Percentiles rank a stretch among this genome's conserved stretches.
These are phyloP conservation scores for Atrichornis clamosus DNA, from an alignment of 2,113 vertebrate species.

Conservation along the genomic window DNA sequence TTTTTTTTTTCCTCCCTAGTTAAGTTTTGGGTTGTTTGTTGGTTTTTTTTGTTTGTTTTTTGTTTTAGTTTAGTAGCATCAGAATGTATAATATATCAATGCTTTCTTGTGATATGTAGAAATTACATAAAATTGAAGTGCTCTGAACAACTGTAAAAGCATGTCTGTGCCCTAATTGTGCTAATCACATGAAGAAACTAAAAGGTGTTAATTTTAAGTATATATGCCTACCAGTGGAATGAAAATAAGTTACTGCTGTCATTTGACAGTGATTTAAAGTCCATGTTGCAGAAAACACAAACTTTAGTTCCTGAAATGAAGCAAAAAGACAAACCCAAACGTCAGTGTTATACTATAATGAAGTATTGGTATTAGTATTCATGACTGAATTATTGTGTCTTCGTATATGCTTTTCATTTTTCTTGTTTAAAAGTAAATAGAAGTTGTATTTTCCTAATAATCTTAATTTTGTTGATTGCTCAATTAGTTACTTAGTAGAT, in stretches of 20 bases:
- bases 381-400: background rate
- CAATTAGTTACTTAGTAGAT: background rate
- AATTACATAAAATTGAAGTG: background rate
- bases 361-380: background rate
- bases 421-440: background rate
- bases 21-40: background rate
- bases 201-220: background rate
- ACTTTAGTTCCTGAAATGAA: background rate
- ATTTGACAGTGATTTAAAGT: background rate
- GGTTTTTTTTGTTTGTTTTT: background rate
- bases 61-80: background rate
- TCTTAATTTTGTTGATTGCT: background rate
- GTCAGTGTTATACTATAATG: background rate
- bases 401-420: background rate
- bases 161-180: background rate
- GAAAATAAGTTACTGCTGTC: background rate
- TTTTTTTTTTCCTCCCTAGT: background rate
- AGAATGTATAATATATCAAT: background rate
- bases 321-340: background rate
- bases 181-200: background rate
- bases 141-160: background rate
- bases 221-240: background rate
- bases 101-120: background rate
- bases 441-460: background rate
- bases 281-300: background rate